Percentiles rank a stretch among this genome's conserved stretches.
phyloP scores from a whole-genome alignment of 2,888 invertebrate genomes.

The Neoitamus cyanurus region DNA sequence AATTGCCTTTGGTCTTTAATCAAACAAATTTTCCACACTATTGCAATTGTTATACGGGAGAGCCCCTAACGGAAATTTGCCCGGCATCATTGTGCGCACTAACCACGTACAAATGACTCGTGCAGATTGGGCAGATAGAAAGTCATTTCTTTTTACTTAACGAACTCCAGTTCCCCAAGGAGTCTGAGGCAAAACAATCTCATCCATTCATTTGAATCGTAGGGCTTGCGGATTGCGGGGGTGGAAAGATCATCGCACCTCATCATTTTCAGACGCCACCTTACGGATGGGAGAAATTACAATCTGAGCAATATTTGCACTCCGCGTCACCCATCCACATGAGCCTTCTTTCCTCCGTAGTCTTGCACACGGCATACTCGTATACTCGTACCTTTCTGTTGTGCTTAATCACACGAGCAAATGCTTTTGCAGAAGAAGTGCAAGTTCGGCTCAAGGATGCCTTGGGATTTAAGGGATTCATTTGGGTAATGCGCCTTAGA shows the following conservation, averaged over 20 bases:
- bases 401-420: background rate
- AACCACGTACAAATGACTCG: conserved; percentile 18
- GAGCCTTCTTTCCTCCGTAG: background rate
- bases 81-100: background rate
- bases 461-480: background rate
- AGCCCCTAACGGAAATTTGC: background rate
- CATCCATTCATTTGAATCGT: conserved; percentile 43
- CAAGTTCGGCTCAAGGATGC: background rate
- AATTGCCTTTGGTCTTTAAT: background rate
- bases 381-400: background rate
- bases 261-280: conserved; percentile 33
- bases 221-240: background rate
- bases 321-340: background rate
- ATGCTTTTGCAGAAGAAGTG: background rate
- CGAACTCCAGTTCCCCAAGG: conserved; percentile 62
- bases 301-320: conserved; percentile 3
- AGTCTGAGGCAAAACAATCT: conserved; percentile 49
- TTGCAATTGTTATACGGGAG: background rate
- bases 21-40: background rate
- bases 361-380: too few relatives aligned
- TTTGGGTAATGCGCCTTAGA: background rate
- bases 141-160: conserved; percentile 64
- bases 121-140: conserved; percentile 48
- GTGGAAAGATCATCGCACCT: conserved; percentile 40
- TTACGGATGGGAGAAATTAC: conserved; percentile 18